Evolutionary conservation across 2,888 invertebrate species (phyloP).

Genomic region (Heliconius cydno): DNA sequence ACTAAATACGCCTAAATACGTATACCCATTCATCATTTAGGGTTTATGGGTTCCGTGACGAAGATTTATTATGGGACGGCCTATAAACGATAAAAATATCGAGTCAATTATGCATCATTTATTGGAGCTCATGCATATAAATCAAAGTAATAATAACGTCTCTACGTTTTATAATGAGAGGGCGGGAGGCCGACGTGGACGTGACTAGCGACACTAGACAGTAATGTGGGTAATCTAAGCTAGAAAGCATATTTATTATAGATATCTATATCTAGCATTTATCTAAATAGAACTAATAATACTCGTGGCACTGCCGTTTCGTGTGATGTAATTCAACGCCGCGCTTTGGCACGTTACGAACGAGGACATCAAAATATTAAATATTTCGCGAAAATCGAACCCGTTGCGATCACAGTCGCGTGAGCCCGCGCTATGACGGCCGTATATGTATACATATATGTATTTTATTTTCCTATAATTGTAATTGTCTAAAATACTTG

Average conservation of each 20-base stretch:
- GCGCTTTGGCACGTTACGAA: no score
- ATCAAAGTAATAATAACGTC: conserved; percentile 68
- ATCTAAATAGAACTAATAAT: no score
- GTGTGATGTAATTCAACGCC: no score
- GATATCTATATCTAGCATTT: no score
- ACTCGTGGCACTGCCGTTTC: no score
- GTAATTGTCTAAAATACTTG: background rate
- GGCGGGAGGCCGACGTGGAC: conserved; percentile 51
- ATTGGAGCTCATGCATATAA: conserved; percentile 76
- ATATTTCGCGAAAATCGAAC: no score
- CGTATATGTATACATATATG: no score
- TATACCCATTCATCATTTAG: conserved; percentile 51
- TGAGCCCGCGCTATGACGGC: no score
- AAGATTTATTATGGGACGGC: conserved; percentile 66
- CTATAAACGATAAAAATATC: conserved; percentile 64
- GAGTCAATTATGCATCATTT: conserved; percentile 74
- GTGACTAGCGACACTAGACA: conserved; percentile 51
- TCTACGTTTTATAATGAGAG: conserved; percentile 64
- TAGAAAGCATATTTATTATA: background rate
- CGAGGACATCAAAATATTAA: no score
- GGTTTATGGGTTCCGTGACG: conserved; percentile 57
- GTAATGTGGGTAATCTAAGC: conserved; percentile 36
- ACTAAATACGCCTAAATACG: conserved; percentile 47
- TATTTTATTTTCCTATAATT: background rate
- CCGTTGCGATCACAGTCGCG: no score